These are phyloP conservation scores for Habrosyne pyritoides DNA, from an alignment of 2,888 invertebrate genomes.

Conservation along the genomic window DNA sequence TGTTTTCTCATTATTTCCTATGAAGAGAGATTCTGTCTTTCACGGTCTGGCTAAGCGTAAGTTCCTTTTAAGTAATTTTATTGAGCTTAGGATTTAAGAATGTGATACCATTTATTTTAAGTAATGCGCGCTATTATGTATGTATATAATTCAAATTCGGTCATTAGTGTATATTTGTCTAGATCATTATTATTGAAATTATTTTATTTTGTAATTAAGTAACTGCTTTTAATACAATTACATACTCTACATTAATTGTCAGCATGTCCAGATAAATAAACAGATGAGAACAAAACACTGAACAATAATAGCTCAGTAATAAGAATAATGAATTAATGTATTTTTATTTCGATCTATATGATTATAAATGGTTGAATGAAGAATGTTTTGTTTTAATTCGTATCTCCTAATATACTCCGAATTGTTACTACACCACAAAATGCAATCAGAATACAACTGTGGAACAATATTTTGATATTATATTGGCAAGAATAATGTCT, in stretches of 20 bases:
- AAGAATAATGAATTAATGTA: conserved; percentile 64
- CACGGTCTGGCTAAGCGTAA: conserved; percentile 75
- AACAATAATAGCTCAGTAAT: conserved; percentile 73
- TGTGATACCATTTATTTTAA: conserved; percentile 82
- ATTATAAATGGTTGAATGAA: conserved; percentile 72
- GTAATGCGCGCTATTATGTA: conserved; percentile 64
- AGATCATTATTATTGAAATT: conserved; percentile 63
- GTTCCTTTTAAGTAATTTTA: conserved; percentile 77
- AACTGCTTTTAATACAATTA: conserved; percentile 50
- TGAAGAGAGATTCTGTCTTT: conserved; percentile 61
- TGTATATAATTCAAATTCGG: conserved; percentile 56
- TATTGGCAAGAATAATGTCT: no score
- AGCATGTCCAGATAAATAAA: conserved; percentile 31
- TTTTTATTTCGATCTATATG: conserved; percentile 61
- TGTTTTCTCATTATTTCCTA: conserved; percentile 48
- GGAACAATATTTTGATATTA: no score
- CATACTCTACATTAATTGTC: conserved; percentile 11
- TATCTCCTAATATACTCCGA: neutral
- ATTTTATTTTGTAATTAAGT: conserved; percentile 56
- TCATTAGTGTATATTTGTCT: conserved; percentile 59
- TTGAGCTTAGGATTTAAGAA: conserved; percentile 73
- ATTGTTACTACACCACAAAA: no score
- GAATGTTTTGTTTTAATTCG: conserved; percentile 38
- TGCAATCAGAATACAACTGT: no score
- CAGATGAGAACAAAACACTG: conserved; percentile 62